Percentiles rank a stretch among this genome's conserved stretches.
Conservation (phyloP, 2,888 invertebrate species). For the Miltochrista miniata region DNA sequence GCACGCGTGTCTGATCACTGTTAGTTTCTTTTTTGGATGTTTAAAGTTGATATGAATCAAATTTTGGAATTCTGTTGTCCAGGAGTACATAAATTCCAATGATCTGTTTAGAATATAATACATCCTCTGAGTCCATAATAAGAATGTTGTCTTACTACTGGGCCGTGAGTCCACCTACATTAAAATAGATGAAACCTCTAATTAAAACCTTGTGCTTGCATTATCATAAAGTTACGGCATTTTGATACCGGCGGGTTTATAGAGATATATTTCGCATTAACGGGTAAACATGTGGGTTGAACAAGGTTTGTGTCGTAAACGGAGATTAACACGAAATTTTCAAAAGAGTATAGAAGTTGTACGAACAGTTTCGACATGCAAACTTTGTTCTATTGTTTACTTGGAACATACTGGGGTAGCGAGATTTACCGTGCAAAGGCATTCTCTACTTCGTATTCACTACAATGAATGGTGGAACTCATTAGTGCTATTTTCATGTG, state of each 20-base stretch:
- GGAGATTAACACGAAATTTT: conserved; percentile 22
- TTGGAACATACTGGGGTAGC: conserved; percentile 21
- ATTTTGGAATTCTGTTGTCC: neutral
- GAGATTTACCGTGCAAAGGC: conserved; percentile 33
- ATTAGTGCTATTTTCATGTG: conserved; percentile 29
- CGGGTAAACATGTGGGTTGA: conserved; percentile 28
- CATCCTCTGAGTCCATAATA: conserved; percentile 56
- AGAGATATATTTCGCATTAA: conserved; percentile 26
- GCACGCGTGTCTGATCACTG: neutral
- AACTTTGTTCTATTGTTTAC: conserved; percentile 34
- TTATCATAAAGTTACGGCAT: conserved; percentile 64
- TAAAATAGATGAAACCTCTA: conserved; percentile 57
- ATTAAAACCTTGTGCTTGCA: conserved; percentile 62
- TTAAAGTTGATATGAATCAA: too few relatives aligned
- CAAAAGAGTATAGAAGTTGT: conserved; percentile 22
- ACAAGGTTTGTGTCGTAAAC: conserved; percentile 27
- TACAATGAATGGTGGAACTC: conserved; percentile 31
- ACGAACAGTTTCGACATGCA: conserved; percentile 26
- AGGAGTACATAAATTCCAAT: too few relatives aligned
- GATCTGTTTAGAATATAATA: too few relatives aligned
- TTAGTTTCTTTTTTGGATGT: too few relatives aligned
- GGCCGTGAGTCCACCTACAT: conserved; percentile 62
- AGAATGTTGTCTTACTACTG: conserved; percentile 67
- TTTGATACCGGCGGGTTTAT: conserved; percentile 46
- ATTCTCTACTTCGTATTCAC: conserved; percentile 24